phyloP scores from a whole-genome alignment of 2,888 invertebrate genomes.

The Pyrrhopygopsis socrates region DNA sequence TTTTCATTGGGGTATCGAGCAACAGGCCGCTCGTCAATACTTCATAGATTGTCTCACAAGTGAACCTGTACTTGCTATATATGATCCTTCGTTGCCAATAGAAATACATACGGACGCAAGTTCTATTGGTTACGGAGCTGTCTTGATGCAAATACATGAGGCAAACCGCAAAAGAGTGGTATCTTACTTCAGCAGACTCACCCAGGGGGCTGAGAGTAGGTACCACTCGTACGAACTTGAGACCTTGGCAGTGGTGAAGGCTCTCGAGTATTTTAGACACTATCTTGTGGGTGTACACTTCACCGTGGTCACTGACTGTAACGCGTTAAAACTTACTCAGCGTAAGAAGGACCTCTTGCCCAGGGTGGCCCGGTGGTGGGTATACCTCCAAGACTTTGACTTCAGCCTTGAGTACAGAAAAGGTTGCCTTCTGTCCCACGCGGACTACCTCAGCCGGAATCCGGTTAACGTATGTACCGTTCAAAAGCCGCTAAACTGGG shows the following conservation, averaged over 20 bases:
- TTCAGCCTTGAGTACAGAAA: conserved; percentile 21
- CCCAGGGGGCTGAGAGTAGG: neutral
- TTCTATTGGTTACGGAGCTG: neutral
- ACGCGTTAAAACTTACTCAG: neutral
- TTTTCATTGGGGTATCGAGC: neutral
- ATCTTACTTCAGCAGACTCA: neutral
- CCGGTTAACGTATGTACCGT: neutral
- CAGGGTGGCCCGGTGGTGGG: neutral
- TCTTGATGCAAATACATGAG: neutral
- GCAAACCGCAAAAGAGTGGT: neutral
- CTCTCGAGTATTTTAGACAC: neutral
- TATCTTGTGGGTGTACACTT: neutral
- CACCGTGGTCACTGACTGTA: neutral
- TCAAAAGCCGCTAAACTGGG: conserved; percentile 7
- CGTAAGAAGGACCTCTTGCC: neutral
- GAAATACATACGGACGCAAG: neutral
- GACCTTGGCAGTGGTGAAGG: neutral
- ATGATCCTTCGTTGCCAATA: neutral
- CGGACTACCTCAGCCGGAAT: neutral
- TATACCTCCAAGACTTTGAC: conserved; percentile 35
- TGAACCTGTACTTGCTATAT: neutral
- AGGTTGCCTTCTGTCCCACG: neutral
- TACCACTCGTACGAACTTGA: neutral
- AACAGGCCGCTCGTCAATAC: neutral
- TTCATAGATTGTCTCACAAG: neutral